Conservation (phyloP, 2,888 invertebrate genomes). For the Acrobasis consociella region DNA sequence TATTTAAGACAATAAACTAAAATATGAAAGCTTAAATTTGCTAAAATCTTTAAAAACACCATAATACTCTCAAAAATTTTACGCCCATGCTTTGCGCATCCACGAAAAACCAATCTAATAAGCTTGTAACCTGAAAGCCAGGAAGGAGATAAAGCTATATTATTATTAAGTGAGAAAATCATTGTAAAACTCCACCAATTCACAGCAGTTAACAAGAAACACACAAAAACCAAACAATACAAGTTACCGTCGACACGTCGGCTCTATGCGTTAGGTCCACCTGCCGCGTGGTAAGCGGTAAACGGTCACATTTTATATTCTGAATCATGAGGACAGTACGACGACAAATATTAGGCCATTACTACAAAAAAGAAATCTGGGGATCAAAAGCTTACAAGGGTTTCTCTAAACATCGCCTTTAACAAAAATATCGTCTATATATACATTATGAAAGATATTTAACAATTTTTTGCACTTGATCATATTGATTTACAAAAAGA, state of each 20-base stretch:
- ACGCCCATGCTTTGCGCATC: no score
- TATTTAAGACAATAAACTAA: no score
- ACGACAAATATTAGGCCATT: conserved; percentile 33
- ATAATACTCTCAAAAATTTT: no score
- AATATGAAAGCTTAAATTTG: no score
- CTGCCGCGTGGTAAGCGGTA: conserved; percentile 77
- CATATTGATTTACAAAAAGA: neutral
- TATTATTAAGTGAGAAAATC: neutral
- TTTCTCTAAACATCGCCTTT: neutral
- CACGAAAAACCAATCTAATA: neutral
- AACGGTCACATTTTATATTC: conserved; percentile 61
- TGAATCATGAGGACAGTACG: conserved; percentile 42
- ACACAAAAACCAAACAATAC: conserved; percentile 58
- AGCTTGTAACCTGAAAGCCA: conserved; percentile 3
- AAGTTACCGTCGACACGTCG: conserved; percentile 75
- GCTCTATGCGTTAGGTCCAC: conserved; percentile 81
- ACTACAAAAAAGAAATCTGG: conserved; percentile 1
- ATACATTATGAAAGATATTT: neutral
- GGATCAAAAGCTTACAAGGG: neutral
- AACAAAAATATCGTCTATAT: neutral
- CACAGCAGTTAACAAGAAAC: conserved; percentile 39
- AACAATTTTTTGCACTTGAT: neutral
- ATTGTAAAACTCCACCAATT: conserved; percentile 30
- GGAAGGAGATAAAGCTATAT: neutral
- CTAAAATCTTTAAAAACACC: no score